Evolutionary conservation across 2,888 invertebrate species (phyloP), one percentile per base, ranked within the genome.

Genomic region (Drosophila borealis): DNA sequence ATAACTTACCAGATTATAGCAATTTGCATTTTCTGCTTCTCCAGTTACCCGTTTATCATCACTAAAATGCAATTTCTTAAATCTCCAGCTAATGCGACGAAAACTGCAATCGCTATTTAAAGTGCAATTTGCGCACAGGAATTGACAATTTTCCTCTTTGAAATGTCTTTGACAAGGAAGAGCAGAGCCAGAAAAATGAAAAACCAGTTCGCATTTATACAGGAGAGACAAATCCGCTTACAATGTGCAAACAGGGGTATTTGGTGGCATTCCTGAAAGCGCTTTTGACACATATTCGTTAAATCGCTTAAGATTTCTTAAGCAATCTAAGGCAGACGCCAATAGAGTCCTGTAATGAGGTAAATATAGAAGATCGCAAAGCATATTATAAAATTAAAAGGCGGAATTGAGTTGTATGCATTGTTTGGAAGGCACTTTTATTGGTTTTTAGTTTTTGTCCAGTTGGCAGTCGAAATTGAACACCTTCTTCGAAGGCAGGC

Each of bases 101-200:
- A 53, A 54, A 25, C 39, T 59, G 82, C 76, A 60, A 60, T 56
- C 39, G 64, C 51, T 63, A 81, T 86, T 81, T 81, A 75, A 81
- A 55, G 53, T 81, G 72, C 76, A 81, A 85, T 84, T 87, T 84
- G 53, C 54, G 63, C 39, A 44, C 50, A 21, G 34, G 46, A 72
- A 62, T 74, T 69, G 70, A 54, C 59, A 73, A 61, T 54, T 53
- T 54, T 33, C 17, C 41, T 37, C 36, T 45, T 25, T 44, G 19
- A 45, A 29, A 37, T 45, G 56, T 33, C 41, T 44, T 21, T 17
- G 9, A 25, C 10, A 8, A 14, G 29, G 33, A 25, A 33, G 33
- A 13, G 8, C 10, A 13, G 6, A 49, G 17, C 37, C 10, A 33
- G 33, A 39, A 41, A 37, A 10, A 11, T 34, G 9, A 6, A 57